A percentile compares a stretch with the other conserved stretches of the same genome.
phyloP scores from a whole-genome alignment of 2,888 invertebrate species.

The Parasteatoda lunata region DNA sequence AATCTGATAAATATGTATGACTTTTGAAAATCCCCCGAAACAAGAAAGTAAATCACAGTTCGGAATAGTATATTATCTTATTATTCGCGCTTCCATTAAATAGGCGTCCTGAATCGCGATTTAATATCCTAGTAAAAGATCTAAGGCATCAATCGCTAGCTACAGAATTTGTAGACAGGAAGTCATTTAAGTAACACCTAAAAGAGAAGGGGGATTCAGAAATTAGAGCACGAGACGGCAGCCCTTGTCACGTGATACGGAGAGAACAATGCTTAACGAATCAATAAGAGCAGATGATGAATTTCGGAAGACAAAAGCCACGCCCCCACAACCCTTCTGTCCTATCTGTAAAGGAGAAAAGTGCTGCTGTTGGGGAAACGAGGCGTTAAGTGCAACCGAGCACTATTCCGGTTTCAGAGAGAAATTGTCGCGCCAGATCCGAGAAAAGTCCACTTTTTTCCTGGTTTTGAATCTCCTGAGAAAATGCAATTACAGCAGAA shows the following conservation, averaged over 20 bases:
- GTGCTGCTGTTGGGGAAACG: conserved; percentile 35
- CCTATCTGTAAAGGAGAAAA: conserved; percentile 24
- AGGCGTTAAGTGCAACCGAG: conserved; percentile 37
- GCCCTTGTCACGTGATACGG: conserved; percentile 36
- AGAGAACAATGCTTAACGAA: conserved; percentile 53
- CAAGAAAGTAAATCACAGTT: too few species aligned
- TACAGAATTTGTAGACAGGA: conserved; percentile 18
- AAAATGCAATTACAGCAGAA: conserved; percentile 1
- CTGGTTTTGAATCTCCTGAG: background rate
- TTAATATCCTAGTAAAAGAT: conserved; percentile 11
- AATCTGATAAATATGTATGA: too few species aligned
- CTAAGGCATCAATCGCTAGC: conserved; percentile 29
- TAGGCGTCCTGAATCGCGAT: conserved; percentile 2
- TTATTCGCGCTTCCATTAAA: background rate
- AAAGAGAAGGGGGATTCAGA: background rate
- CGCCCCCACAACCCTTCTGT: conserved; percentile 19
- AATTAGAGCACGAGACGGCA: conserved; percentile 9
- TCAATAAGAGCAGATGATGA: conserved; percentile 56
- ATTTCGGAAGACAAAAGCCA: conserved; percentile 50
- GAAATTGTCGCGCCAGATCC: conserved; percentile 19
- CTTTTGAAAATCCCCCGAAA: too few species aligned
- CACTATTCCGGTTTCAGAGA: conserved; percentile 27
- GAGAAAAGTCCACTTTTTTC: background rate
- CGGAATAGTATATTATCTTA: too few species aligned
- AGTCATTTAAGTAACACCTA: conserved; percentile 37